Conservation (phyloP, 2,888 invertebrate genomes). For the Hirtodrosophila duncani region DNA sequence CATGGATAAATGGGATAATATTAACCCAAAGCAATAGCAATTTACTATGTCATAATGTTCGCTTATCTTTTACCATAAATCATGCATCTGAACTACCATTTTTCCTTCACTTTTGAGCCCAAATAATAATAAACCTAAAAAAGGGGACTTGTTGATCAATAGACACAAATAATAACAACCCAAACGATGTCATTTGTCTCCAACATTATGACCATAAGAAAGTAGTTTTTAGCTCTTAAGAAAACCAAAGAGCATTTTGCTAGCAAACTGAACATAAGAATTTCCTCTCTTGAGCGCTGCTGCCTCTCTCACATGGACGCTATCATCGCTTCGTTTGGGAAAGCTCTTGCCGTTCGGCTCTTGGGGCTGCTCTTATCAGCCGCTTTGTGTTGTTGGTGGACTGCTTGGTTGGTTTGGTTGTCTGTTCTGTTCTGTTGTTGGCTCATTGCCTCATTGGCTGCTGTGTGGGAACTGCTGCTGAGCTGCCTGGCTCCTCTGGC, state of each 20-base stretch:
- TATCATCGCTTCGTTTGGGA: neutral
- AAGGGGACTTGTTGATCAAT: no score
- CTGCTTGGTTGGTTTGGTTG: constrained; percentile 24
- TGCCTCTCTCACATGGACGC: constrained; percentile 11
- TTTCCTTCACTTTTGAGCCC: no score
- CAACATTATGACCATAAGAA: neutral
- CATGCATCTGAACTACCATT: no score
- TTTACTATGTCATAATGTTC: no score
- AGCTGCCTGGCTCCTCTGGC: constrained; percentile 25
- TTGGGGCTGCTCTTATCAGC: constrained; percentile 11
- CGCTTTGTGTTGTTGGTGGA: constrained; percentile 1
- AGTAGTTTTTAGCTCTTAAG: neutral
- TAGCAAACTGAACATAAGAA: no score
- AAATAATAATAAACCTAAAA: no score
- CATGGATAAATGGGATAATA: no score
- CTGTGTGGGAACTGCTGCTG: constrained; percentile 10
- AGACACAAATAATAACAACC: no score
- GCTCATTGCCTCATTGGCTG: no score
- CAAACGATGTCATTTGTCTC: no score
- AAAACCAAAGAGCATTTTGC: neutral
- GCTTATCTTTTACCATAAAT: no score
- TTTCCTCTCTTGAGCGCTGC: constrained; percentile 1
- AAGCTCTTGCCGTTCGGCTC: constrained; percentile 24
- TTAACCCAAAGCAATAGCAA: no score
- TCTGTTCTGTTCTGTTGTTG: constrained; percentile 12